Percentiles rank a stretch among this genome's conserved stretches.
Conservation (phyloP, 1,140 invertebrate genomes). For the Microplitis mediator region DNA sequence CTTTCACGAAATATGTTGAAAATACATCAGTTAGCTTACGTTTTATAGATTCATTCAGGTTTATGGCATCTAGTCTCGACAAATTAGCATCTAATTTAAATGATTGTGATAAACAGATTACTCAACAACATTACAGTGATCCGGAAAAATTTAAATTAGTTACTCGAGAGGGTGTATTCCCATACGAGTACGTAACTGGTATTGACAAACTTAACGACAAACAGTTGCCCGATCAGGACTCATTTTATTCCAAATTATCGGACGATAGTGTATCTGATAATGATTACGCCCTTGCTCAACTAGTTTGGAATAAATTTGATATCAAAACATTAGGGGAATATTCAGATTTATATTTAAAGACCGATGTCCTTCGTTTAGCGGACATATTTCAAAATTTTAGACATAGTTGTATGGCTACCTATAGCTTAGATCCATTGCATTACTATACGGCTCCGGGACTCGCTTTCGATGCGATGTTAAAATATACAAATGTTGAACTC, state of each 20-base stretch:
- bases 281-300: conserved; percentile 5
- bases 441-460: conserved; percentile 53
- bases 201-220: conserved; percentile 41
- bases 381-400: conserved; percentile 63
- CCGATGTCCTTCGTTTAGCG: conserved; percentile 25
- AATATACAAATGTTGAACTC: conserved; percentile 51
- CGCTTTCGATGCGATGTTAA: conserved; percentile 49
- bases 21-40: conserved; percentile 30
- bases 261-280: neutral
- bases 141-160: conserved; percentile 29
- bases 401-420: conserved; percentile 32
- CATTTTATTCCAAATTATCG: conserved; percentile 3
- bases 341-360: conserved; percentile 4
- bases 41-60: conserved; percentile 42
- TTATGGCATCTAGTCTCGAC: conserved; percentile 33
- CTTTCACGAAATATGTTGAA: conserved; percentile 34
- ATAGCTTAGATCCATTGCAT: conserved; percentile 48
- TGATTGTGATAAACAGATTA: conserved; percentile 27
- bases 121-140: conserved; percentile 3
- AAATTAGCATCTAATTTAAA: conserved; percentile 36
- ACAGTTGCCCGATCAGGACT: conserved; percentile 37
- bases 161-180: conserved; percentile 36
- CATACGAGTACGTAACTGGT: conserved; percentile 48
- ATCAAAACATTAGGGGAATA: conserved; percentile 26
- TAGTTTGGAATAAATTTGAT: conserved; percentile 12